Conservation (phyloP, 2,888 invertebrate genomes). For the Eilema griseolum region DNA sequence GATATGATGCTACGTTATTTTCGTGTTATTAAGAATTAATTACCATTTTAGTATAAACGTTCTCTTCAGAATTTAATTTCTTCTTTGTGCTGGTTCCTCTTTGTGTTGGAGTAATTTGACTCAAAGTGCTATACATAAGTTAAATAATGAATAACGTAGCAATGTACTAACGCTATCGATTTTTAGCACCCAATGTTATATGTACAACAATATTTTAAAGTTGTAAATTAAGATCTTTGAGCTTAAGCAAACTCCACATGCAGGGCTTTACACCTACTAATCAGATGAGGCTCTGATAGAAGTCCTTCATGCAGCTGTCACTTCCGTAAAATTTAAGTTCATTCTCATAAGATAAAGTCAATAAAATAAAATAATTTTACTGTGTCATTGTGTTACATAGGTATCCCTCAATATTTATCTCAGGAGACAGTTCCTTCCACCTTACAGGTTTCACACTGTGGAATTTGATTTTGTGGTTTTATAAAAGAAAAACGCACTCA, state of each 20-base stretch:
- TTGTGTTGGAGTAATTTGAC: conserved; percentile 12
- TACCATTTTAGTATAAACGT: conserved; percentile 9
- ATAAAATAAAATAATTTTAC: no score
- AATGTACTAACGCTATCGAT: neutral
- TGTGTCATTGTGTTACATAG: no score
- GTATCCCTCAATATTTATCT: no score
- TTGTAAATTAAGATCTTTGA: neutral
- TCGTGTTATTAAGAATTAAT: conserved; percentile 11
- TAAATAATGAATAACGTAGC: neutral
- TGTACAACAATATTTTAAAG: no score
- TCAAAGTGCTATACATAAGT: conserved; percentile 5
- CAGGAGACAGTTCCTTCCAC: no score
- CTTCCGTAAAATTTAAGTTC: no score
- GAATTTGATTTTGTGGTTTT: no score
- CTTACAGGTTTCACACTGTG: no score
- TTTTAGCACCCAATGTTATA: neutral
- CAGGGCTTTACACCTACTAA: no score
- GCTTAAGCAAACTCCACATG: neutral
- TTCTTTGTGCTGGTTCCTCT: conserved; percentile 22
- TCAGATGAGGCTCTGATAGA: neutral
- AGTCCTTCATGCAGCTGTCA: no score
- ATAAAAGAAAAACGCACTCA: no score
- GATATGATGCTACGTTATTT: neutral
- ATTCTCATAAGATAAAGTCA: no score
- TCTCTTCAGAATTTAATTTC: conserved; percentile 22